Evolutionary conservation across 2,113 vertebrate species (phyloP), one percentile per base, ranked within the genome.

Genomic region (Solea senegalensis): DNA sequence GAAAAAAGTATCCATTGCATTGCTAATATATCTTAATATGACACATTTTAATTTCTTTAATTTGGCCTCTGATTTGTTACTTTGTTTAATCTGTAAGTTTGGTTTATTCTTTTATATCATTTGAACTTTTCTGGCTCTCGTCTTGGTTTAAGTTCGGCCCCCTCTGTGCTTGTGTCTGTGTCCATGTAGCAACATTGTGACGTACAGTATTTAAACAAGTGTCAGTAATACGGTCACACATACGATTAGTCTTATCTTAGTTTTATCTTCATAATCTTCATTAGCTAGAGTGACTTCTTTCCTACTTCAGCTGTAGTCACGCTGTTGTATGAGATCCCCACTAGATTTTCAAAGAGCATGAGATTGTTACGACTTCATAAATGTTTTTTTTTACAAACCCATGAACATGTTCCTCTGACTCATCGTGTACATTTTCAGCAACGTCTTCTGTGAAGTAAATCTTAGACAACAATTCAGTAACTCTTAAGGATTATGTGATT

Each of bases 401-500:
- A 49, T 72, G 59, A 70, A 70, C 73, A 40, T 21, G 41, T 65
- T 61, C 65, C 27, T 4, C n/a, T 56, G 44, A 56, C 41, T 62
- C 63, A 70, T 59, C 34, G 2, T 34, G 5, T 74, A 48, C 56
- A 60, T 61, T 69, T 73, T 68, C 21, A 72, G 45, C 55, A 77
- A 44, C 71, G 46, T 34, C 34, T 6, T 34, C 5, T 34, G 3
- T 34, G 34, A 34, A 2, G 5, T 34, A 34, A 34, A 2, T 34
- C 5, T 6, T 34, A 4, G 34, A 34, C 34, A 34, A 3, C 34
- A 34, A 6, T 34, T 4, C 34, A 34, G 34, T 34, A 34, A 34
- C 3, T 34, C 28, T 34, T 2, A 34, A 34, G 34, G 34, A 34
- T 34, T 34, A 34, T 34, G 34, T 34, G 34, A 34, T 34, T 4